Conservation (phyloP, 2,888 invertebrate genomes). For the Melitaea athalia region DNA sequence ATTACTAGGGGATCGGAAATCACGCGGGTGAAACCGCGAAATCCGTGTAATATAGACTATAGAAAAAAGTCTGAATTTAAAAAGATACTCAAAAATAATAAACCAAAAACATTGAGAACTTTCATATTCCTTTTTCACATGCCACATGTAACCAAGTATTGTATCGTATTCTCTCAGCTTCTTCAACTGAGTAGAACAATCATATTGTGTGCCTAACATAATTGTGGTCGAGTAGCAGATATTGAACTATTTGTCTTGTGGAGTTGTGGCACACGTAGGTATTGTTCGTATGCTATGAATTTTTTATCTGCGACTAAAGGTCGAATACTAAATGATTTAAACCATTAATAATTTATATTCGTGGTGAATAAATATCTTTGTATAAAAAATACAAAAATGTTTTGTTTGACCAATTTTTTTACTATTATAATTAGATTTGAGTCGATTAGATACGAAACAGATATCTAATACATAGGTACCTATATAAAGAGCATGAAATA, state of each 20-base stretch:
- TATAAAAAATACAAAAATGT: background rate
- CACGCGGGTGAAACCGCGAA: too few relatives aligned
- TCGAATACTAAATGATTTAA: background rate
- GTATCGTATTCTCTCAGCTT: too few relatives aligned
- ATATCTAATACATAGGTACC: too few relatives aligned
- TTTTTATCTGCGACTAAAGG: background rate
- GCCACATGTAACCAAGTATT: too few relatives aligned
- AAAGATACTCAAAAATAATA: too few relatives aligned
- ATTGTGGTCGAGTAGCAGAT: background rate
- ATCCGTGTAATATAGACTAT: too few relatives aligned
- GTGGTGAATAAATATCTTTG: background rate
- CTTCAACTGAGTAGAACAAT: background rate
- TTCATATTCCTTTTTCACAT: too few relatives aligned
- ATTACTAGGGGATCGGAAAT: too few relatives aligned
- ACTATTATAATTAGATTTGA: background rate
- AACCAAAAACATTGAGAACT: too few relatives aligned
- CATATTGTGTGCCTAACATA: background rate
- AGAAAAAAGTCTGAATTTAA: too few relatives aligned
- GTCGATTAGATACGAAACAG: too few relatives aligned
- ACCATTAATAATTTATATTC: background rate
- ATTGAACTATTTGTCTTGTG: background rate
- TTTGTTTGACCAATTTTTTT: background rate
- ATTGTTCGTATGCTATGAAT: conserved; percentile 1
- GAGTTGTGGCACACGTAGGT: background rate
- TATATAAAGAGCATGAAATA: too few relatives aligned